Percentiles rank a stretch among this genome's conserved stretches.
phyloP scores from a whole-genome alignment of 2,113 vertebrate genomes.

The Elachura formosa region DNA sequence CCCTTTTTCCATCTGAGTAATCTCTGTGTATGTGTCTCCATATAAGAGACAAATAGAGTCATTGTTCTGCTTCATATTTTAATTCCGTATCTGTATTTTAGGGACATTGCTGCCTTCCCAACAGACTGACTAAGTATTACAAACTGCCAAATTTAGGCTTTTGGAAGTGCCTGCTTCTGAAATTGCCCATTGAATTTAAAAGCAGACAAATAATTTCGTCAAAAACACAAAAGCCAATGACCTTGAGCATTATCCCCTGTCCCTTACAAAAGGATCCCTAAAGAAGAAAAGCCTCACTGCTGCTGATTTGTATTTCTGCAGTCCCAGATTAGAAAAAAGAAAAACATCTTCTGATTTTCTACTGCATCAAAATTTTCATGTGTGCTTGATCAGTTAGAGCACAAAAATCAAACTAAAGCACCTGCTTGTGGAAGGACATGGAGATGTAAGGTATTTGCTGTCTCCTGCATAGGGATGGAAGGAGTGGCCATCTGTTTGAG shows the following conservation, averaged over 20 bases:
- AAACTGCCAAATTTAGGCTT: conserved; percentile 48
- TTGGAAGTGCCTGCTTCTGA: conserved; percentile 40
- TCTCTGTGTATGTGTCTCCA: conserved; percentile 50
- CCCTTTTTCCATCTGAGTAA: conserved; percentile 51
- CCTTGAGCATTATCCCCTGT: not conserved
- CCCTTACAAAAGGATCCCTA: not conserved
- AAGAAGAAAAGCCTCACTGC: not conserved
- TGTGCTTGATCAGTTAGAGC: not conserved
- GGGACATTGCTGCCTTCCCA: conserved; percentile 36
- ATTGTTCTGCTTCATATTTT: conserved; percentile 51
- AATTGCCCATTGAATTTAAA: conserved; percentile 38
- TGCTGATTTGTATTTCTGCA: not conserved
- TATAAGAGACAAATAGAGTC: conserved; percentile 49
- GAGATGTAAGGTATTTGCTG: not conserved
- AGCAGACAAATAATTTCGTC: conserved; percentile 40
- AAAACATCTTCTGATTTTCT: not conserved
- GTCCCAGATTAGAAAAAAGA: not conserved
- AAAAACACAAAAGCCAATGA: conserved; percentile 6
- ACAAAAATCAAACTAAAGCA: not conserved
- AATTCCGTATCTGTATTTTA: conserved; percentile 51
- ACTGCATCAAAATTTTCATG: rapidly evolving
- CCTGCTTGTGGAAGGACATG: not conserved
- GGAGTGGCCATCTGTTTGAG: not conserved
- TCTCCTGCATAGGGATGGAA: not conserved
- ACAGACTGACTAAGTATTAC: conserved; percentile 43